These are phyloP conservation scores for Amphiprion percula DNA, from an alignment of 2,113 vertebrate species.

Conservation along the genomic window DNA sequence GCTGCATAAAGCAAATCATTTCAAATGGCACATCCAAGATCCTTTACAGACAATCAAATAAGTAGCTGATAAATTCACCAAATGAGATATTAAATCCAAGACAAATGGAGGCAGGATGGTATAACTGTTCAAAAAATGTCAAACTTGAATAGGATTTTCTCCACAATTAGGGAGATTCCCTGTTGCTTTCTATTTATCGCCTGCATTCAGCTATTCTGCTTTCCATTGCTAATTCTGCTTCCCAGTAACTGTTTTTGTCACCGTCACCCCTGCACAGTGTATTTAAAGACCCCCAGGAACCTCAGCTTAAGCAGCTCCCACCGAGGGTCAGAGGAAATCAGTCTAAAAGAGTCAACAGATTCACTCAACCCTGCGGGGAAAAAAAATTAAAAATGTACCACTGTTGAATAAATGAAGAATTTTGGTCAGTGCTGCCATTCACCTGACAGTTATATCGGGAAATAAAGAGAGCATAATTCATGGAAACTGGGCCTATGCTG, in stretches of 20 bases:
- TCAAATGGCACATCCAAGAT: too few species aligned
- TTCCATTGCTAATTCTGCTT: background rate
- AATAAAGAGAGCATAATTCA: background rate
- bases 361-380: background rate
- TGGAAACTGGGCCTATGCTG: background rate
- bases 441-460: background rate
- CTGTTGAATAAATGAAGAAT: background rate
- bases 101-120: background rate
- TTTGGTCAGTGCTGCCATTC: background rate
- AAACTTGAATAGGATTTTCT: background rate
- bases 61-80: constrained; percentile 5
- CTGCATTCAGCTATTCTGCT: background rate
- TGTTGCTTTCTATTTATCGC: background rate
- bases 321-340: background rate
- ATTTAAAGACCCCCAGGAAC: background rate
- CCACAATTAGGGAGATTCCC: background rate
- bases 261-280: background rate
- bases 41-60: constrained; percentile 1
- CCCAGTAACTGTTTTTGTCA: constrained; percentile 13
- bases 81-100: background rate
- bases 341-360: background rate
- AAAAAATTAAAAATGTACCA: too few species aligned
- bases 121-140: background rate
- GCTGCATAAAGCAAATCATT: too few species aligned
- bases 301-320: background rate